phyloP scores from a whole-genome alignment of 2,888 invertebrate species.

The Xiphydria camelus region DNA sequence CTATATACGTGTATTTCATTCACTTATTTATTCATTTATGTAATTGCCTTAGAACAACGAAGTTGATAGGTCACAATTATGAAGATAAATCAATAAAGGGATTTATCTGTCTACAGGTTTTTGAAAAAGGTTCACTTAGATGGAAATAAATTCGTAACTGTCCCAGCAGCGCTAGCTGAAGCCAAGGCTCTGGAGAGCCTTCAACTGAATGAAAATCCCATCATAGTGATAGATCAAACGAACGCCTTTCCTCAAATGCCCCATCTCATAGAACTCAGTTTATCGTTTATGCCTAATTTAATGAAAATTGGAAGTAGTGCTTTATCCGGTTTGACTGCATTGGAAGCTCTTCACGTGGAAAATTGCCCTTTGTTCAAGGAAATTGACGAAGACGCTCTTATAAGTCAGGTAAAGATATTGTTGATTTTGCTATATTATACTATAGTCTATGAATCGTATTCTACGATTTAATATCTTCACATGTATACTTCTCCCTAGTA shows the following conservation, averaged over 20 bases:
- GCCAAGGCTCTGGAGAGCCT: slow-evolving; percentile 66
- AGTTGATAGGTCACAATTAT: background rate
- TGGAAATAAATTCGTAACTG: slow-evolving; percentile 64
- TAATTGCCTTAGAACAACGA: too few relatives aligned
- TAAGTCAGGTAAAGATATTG: slow-evolving; percentile 52
- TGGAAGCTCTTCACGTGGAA: slow-evolving; percentile 66
- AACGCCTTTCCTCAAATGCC: slow-evolving; percentile 67
- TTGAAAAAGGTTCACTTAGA: slow-evolving; percentile 70
- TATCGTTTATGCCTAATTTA: slow-evolving; percentile 70
- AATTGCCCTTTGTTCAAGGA: slow-evolving; percentile 66
- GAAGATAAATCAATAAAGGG: background rate
- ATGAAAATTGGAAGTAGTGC: slow-evolving; percentile 62
- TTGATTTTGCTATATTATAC: too few relatives aligned
- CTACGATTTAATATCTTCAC: too few relatives aligned
- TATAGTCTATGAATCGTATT: too few relatives aligned
- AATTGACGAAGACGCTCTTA: slow-evolving; percentile 68
- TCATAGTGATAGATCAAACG: slow-evolving; percentile 61
- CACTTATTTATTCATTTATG: too few relatives aligned
- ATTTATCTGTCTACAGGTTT: slow-evolving; percentile 46
- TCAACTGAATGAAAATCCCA: slow-evolving; percentile 72
- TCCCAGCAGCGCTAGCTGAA: slow-evolving; percentile 67
- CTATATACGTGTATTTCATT: too few relatives aligned
- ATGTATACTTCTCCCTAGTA: too few relatives aligned
- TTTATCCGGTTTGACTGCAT: slow-evolving; percentile 62
- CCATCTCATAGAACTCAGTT: slow-evolving; percentile 67